phyloP scores from a whole-genome alignment of 2,113 vertebrate genomes.

The Otis tarda region DNA sequence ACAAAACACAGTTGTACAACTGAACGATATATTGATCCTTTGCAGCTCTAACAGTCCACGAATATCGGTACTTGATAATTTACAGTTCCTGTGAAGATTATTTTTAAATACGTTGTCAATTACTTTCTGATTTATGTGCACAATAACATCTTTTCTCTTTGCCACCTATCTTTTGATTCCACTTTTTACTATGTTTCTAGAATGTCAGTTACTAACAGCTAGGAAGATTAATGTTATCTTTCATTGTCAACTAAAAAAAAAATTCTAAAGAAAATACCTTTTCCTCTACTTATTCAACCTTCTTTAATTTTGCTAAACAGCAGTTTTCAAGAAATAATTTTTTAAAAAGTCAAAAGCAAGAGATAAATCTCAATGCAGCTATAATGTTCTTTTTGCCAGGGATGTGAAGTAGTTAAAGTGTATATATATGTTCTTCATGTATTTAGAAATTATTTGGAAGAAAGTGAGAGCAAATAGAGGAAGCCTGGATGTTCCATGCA shows the following conservation, averaged over 20 bases:
- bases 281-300: background rate
- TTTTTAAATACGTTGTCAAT: background rate
- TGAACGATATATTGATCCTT: background rate
- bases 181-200: background rate
- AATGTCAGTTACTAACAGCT: background rate
- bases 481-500: background rate
- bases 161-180: background rate
- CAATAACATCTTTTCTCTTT: background rate
- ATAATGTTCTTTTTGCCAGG: background rate
- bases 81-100: background rate
- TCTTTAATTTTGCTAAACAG: background rate
- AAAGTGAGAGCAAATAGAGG: background rate
- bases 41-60: background rate
- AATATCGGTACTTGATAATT: background rate
- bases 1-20: background rate
- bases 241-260: background rate
- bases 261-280: background rate
- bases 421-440: background rate
- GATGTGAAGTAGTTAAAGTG: background rate
- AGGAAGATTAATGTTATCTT: background rate
- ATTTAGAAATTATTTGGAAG: background rate
- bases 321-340: background rate
- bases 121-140: background rate
- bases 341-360: background rate
- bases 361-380: background rate